phyloP scores from a whole-genome alignment of 2,888 invertebrate genomes.

The Cryptus viduatorius region DNA sequence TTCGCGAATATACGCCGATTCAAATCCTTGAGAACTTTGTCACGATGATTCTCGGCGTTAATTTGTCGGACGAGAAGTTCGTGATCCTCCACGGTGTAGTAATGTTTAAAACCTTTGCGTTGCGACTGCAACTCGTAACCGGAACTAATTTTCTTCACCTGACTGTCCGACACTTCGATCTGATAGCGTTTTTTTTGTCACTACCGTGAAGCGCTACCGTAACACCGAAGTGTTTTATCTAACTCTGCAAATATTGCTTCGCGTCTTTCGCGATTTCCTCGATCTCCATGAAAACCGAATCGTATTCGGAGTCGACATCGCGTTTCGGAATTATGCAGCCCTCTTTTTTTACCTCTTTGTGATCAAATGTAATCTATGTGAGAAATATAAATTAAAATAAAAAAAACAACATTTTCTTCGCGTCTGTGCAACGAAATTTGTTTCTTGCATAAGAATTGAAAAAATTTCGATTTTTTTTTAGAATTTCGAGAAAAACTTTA shows the following conservation, averaged over 20 bases:
- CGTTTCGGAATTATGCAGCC: slow-evolving; percentile 95
- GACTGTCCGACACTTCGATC: slow-evolving; percentile 94
- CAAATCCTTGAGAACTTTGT: slow-evolving; percentile 91
- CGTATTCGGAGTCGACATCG: slow-evolving; percentile 95
- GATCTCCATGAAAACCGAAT: slow-evolving; percentile 89
- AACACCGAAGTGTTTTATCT: slow-evolving; percentile 91
- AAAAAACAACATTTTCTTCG: too few species aligned
- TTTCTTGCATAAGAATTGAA: too few species aligned
- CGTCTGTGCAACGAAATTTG: too few species aligned
- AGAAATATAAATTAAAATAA: background rate
- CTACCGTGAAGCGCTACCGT: slow-evolving; percentile 90
- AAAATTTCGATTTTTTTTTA: too few species aligned
- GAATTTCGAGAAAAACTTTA: too few species aligned
- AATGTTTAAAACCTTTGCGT: slow-evolving; percentile 94
- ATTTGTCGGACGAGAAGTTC: slow-evolving; percentile 91
- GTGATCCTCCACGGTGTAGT: slow-evolving; percentile 92
- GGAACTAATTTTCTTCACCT: slow-evolving; percentile 88
- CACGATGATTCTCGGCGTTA: slow-evolving; percentile 92
- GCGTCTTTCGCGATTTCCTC: slow-evolving; percentile 89
- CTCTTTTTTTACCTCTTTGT: slow-evolving; percentile 92
- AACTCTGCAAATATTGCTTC: slow-evolving; percentile 91
- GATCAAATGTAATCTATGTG: slow-evolving; percentile 94
- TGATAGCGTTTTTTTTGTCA: slow-evolving; percentile 97
- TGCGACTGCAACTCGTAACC: slow-evolving; percentile 94
- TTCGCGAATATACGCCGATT: slow-evolving; percentile 94